Evolutionary conservation across 2,888 invertebrate species (phyloP), one percentile per base, ranked within the genome.

Genomic region (Falcaria lacertinaria): DNA sequence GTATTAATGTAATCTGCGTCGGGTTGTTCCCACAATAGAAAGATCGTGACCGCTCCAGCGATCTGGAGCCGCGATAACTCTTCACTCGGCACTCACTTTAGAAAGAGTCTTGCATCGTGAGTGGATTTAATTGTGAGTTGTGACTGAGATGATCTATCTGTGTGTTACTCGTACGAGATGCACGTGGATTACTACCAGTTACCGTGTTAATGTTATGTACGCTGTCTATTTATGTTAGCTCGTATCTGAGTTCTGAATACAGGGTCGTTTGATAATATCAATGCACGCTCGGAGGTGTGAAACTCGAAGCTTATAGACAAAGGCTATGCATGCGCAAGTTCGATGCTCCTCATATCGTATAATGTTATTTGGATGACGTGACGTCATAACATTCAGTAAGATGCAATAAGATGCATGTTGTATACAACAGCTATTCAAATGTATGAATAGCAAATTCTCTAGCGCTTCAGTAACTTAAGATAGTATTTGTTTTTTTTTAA

Each of bases 11-110:
- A 57, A 60, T 64, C 68, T 57, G 56, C 60, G 64, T 68, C 61
- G 50, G 59, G 70, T 64, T 49, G 71, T 84, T 82, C 82, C 76
- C 82, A 85, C 80, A 81, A 81, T 67, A 74, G 73, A 55, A 54
- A 66, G 68, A 75, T 82, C 83, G 86, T 86, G 86, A 86, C 86
- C 68, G 60, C 61, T 64, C 60, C 63, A 63, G 65, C 63, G 84
- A 86, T 85, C 69, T 58, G 71, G 63, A 74, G 72, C 64, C 48
- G 54, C 59, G 86, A 87, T 86, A 81, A 71, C 70, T 69, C 65
- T 57, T 64, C 60, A 63, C 64, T 69, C 61, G 48, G 63, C 68
- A 60, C 64, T 76, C 61, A 62, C 66, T 73, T 65, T 52, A 57
- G 57, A 67, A 60, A 42, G 56, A 63, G 61, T 50, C 64, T 62